Conservation (phyloP, 1,140 invertebrate species). For the Chionoecetes opilio region DNA sequence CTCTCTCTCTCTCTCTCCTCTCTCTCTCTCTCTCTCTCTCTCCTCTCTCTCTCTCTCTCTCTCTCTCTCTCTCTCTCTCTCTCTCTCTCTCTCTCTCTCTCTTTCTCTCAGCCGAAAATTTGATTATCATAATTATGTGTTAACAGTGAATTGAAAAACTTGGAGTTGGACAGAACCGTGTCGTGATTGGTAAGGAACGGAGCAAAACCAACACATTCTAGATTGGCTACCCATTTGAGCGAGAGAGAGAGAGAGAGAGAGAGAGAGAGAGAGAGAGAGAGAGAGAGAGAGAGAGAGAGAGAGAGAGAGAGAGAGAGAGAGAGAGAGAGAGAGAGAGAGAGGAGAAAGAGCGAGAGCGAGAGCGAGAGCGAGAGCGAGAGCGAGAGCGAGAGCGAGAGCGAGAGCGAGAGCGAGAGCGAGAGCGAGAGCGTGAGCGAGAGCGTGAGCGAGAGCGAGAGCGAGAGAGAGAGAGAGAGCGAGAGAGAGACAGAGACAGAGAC, state of each 20-base stretch:
- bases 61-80: conserved; percentile 13
- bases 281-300: too few relatives aligned
- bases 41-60: background rate
- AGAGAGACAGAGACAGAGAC: background rate
- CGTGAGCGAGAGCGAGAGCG: background rate
- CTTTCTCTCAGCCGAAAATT: background rate
- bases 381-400: background rate
- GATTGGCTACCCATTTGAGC: too few relatives aligned
- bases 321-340: too few relatives aligned
- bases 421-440: background rate
- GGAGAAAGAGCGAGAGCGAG: too few relatives aligned
- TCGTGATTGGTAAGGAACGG: background rate
- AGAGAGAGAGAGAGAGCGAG: background rate
- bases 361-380: background rate
- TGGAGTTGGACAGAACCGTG: background rate
- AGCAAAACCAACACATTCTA: too few relatives aligned
- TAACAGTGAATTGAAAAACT: background rate
- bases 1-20: too few relatives aligned
- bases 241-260: too few relatives aligned
- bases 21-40: too few relatives aligned
- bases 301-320: too few relatives aligned
- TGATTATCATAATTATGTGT: conserved; percentile 1
- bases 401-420: background rate
- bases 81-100: conserved; percentile 14
- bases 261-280: too few relatives aligned